Percentiles rank a stretch among this genome's conserved stretches.
phyloP scores from a whole-genome alignment of 2,113 vertebrate genomes.

The Mastomys natalensis region DNA sequence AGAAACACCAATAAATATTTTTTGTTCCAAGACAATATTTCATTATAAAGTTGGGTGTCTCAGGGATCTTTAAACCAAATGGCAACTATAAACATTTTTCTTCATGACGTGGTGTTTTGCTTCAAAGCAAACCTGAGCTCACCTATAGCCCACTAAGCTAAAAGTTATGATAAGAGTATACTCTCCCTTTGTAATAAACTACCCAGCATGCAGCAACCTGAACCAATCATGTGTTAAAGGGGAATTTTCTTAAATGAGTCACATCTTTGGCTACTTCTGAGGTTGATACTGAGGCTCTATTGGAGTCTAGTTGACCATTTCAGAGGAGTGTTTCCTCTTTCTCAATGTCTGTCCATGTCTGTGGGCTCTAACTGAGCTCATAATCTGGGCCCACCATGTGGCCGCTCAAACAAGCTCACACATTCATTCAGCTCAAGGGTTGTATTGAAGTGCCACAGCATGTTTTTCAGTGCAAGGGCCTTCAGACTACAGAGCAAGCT shows the following conservation, averaged over 20 bases:
- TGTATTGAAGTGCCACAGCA: background rate
- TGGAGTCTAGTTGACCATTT: background rate
- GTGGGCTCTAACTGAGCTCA: background rate
- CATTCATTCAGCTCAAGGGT: background rate
- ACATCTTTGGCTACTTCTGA: slow-evolving; percentile 45
- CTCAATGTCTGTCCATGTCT: slow-evolving; percentile 12
- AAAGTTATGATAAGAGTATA: slow-evolving; percentile 62
- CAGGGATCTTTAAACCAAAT: slow-evolving; percentile 59
- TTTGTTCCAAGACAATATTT: slow-evolving; percentile 79
- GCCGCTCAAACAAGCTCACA: background rate
- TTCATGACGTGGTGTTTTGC: slow-evolving; percentile 53
- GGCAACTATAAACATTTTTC: slow-evolving; percentile 72
- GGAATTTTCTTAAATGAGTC: slow-evolving; percentile 62
- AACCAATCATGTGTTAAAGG: slow-evolving; percentile 68
- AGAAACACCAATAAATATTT: slow-evolving; percentile 77
- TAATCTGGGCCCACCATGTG: background rate
- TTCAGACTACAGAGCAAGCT: background rate
- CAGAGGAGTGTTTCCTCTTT: background rate
- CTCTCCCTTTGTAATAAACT: slow-evolving; percentile 48
- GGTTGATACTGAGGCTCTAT: background rate
- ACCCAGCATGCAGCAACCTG: background rate
- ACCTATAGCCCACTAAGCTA: slow-evolving; percentile 61
- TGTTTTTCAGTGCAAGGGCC: background rate
- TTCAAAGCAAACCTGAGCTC: slow-evolving; percentile 49
- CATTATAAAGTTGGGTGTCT: slow-evolving; percentile 60